Evolutionary conservation across 2,888 invertebrate genomes (phyloP).

Genomic region (Plebejus anna): DNA sequence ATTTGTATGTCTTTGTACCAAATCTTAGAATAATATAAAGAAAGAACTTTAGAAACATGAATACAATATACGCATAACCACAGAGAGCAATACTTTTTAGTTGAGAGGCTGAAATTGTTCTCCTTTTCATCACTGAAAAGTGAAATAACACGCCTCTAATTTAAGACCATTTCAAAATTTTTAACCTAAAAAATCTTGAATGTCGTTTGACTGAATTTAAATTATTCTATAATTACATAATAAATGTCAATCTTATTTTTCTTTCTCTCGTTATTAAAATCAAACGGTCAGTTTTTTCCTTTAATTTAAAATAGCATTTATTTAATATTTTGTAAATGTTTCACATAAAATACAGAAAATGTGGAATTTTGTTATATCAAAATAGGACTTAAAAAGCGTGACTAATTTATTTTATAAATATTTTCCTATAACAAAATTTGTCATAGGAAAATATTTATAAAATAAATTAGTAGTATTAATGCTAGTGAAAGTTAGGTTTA

Average conservation of each 20-base stretch:
- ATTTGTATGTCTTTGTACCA: slow-evolving; percentile 78
- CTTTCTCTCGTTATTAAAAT: slow-evolving; percentile 3
- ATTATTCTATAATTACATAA: not conserved
- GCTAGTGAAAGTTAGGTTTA: slow-evolving; percentile 27
- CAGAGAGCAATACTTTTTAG: slow-evolving; percentile 54
- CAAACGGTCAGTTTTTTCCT: not conserved
- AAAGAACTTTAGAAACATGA: slow-evolving; percentile 51
- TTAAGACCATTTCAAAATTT: slow-evolving; percentile 67
- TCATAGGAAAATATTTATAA: slow-evolving; percentile 28
- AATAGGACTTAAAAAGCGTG: slow-evolving; percentile 8
- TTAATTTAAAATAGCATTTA: not conserved
- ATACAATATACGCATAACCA: slow-evolving; percentile 42
- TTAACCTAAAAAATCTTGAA: slow-evolving; percentile 64
- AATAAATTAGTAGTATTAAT: not conserved
- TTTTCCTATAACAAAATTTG: slow-evolving; percentile 24
- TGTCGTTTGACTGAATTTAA: slow-evolving; percentile 46
- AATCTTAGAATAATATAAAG: slow-evolving; percentile 50
- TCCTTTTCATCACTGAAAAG: slow-evolving; percentile 68
- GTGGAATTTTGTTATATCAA: not conserved
- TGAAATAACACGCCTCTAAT: slow-evolving; percentile 53
- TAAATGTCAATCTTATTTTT: slow-evolving; percentile 5
- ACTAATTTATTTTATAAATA: slow-evolving; percentile 26
- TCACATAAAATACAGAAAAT: slow-evolving; percentile 1
- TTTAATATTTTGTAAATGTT: not conserved
- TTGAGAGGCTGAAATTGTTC: slow-evolving; percentile 54